Percentiles rank a stretch among this genome's conserved stretches.
These are phyloP conservation scores for Herpailurus yagouaroundi DNA, from an alignment of 2,113 vertebrate genomes.

Conservation along the genomic window DNA sequence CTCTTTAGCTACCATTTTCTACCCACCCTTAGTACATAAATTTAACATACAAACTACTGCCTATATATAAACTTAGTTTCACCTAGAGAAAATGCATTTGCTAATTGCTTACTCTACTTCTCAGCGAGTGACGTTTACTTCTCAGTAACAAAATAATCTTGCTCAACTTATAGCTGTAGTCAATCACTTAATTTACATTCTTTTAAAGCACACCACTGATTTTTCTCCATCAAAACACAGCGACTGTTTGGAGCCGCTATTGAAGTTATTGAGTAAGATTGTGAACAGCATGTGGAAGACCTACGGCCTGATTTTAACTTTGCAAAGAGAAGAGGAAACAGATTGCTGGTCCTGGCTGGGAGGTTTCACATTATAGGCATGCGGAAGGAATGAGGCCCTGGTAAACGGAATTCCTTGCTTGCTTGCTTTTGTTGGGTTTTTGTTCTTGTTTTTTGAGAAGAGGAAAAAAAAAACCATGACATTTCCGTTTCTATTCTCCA, in stretches of 20 bases:
- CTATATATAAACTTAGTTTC: background rate
- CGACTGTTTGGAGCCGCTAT: background rate
- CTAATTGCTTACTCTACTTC: background rate
- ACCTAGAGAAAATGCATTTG: background rate
- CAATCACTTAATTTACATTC: background rate
- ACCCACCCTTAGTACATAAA: background rate
- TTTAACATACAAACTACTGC: background rate
- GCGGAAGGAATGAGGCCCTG: background rate
- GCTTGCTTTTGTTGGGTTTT: too few species aligned
- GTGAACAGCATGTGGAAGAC: background rate
- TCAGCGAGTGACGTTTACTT: background rate
- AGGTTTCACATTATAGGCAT: background rate
- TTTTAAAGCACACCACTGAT: background rate
- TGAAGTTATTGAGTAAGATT: background rate
- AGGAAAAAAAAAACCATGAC: background rate
- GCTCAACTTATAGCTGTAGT: background rate
- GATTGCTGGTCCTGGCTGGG: background rate
- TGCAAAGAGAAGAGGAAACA: background rate
- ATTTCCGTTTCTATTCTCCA: background rate
- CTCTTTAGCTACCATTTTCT: background rate
- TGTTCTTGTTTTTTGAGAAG: too few species aligned
- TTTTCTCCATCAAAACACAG: conserved; percentile 1
- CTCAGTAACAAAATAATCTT: background rate
- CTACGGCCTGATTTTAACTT: background rate
- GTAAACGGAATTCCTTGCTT: background rate